These are phyloP conservation scores for Crotalus viridis DNA, from an alignment of 2,113 vertebrate genomes.

Conservation along the genomic window DNA sequence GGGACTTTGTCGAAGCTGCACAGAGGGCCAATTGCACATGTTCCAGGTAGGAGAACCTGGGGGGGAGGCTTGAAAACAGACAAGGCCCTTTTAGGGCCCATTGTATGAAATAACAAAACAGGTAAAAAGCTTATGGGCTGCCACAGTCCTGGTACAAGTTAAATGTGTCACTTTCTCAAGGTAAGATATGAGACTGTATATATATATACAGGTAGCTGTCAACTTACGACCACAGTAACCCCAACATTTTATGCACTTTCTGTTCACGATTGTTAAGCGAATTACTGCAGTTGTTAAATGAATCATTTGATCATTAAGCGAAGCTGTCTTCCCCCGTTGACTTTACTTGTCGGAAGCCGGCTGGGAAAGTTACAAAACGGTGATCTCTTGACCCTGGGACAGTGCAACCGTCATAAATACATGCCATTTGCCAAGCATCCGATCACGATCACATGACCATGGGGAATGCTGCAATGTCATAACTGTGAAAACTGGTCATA, in stretches of 20 bases:
- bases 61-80: background rate
- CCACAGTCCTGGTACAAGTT: background rate
- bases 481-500: too few species aligned
- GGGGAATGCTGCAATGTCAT: too few species aligned
- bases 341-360: background rate
- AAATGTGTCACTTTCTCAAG: background rate
- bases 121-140: background rate
- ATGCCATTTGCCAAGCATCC: too few species aligned
- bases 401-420: background rate
- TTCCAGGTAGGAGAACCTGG: slow-evolving; percentile 78
- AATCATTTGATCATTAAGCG: too few species aligned
- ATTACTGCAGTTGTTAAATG: too few species aligned
- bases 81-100: slow-evolving; percentile 8
- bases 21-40: slow-evolving; percentile 91
- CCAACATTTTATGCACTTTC: background rate
- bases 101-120: background rate
- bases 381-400: background rate
- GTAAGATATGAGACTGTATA: background rate
- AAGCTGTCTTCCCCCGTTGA: background rate
- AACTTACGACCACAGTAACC: background rate
- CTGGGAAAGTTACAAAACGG: background rate
- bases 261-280: background rate
- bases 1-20: slow-evolving; percentile 94
- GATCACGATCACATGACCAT: too few species aligned
- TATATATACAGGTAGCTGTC: background rate